Evolutionary conservation across 2,797 vertebrate genomes (phyloP).

Genomic region (Chaetophractus vellerosus): DNA sequence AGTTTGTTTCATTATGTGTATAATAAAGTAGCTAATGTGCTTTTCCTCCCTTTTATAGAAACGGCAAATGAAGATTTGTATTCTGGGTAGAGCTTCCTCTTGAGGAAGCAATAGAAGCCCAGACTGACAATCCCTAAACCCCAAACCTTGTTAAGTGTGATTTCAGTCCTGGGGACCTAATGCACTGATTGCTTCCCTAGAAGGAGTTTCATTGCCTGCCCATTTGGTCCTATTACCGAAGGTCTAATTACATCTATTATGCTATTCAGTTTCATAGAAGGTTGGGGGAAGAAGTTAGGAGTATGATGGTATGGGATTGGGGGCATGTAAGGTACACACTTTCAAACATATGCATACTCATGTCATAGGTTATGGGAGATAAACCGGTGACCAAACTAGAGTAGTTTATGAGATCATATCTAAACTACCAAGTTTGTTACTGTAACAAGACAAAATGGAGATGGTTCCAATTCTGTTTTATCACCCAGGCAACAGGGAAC

Average conservation of each 20-base stretch:
- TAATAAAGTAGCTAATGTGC: constrained; percentile 85
- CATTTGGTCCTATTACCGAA: constrained; percentile 88
- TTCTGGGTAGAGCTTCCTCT: constrained; percentile 85
- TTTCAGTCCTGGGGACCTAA: constrained; percentile 89
- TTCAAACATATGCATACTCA: background rate
- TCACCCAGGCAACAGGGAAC: constrained; percentile 88
- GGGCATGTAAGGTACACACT: background rate
- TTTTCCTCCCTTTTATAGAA: constrained; percentile 82
- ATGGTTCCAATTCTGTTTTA: constrained; percentile 87
- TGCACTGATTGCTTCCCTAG: constrained; percentile 89
- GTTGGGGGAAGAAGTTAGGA: constrained; percentile 70
- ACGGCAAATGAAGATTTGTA: constrained; percentile 88
- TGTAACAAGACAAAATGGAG: constrained; percentile 89
- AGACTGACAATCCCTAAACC: constrained; percentile 89
- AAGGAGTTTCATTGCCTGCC: constrained; percentile 88
- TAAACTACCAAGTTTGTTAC: constrained; percentile 86
- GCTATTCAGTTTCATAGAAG: constrained; percentile 86
- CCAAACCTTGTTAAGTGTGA: constrained; percentile 92
- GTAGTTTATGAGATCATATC: constrained; percentile 86
- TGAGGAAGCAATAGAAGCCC: constrained; percentile 84
- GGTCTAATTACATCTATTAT: constrained; percentile 91
- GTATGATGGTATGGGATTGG: background rate
- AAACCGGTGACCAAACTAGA: constrained; percentile 84
- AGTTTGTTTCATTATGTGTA: constrained; percentile 84
- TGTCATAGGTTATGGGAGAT: constrained; percentile 81